Evolutionary conservation across 2,113 vertebrate genomes (phyloP).

Genomic region (Cephalopterus ornatus): DNA sequence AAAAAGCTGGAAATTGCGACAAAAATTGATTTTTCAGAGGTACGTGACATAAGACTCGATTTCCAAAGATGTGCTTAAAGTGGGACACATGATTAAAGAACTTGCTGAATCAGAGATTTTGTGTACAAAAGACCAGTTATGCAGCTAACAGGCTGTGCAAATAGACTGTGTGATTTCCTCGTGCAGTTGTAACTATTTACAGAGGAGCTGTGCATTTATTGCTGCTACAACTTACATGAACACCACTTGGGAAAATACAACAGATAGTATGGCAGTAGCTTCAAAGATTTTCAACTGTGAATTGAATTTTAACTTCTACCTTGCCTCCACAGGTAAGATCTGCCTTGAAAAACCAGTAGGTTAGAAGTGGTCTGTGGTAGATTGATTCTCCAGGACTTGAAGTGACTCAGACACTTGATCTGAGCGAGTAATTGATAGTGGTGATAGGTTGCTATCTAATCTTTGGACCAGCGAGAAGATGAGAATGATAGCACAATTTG

Average conservation of each 20-base stretch:
- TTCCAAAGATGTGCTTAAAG: not conserved
- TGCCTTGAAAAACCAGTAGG: not conserved
- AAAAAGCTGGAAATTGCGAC: not conserved
- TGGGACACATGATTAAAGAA: constrained; percentile 11
- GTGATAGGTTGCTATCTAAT: not conserved
- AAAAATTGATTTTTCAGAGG: constrained; percentile 21
- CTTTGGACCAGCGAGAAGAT: not conserved
- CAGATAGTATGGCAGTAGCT: not conserved
- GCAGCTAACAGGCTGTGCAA: constrained; percentile 31
- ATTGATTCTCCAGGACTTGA: not conserved
- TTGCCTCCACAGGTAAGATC: not conserved
- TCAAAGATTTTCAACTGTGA: not conserved
- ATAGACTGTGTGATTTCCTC: not conserved
- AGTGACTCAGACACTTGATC: constrained; percentile 16
- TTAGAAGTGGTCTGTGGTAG: not conserved
- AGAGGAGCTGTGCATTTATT: not conserved
- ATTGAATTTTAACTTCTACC: not conserved
- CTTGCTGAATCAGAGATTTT: constrained; percentile 55
- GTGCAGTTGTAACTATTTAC: accelerated
- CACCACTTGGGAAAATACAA: accelerated
- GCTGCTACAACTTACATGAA: not conserved
- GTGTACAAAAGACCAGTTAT: constrained; percentile 46
- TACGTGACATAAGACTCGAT: not conserved
- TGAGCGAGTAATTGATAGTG: not conserved
- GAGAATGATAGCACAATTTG: not conserved